A percentile compares a stretch with the other conserved stretches of the same genome.
Conservation (phyloP, 2,113 vertebrate species). For the Carassius gibelio region DNA sequence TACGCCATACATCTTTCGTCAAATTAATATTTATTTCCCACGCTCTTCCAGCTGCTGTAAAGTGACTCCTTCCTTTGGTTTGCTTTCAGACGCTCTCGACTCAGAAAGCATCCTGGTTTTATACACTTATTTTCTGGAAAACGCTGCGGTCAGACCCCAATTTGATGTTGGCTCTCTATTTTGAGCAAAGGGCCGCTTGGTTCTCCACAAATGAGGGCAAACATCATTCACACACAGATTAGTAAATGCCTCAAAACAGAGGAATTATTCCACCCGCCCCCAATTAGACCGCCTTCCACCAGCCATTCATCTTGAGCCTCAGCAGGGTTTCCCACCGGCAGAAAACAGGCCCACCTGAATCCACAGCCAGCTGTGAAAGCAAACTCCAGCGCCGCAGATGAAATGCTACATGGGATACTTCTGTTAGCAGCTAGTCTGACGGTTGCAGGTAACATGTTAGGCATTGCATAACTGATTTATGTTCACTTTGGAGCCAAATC, state of each 20-base stretch:
- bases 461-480: not conserved
- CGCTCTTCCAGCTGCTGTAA: not conserved
- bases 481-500: not conserved
- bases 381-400: slow-evolving; percentile 28
- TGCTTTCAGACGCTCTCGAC: slow-evolving; percentile 35
- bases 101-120: slow-evolving; percentile 25
- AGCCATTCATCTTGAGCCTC: slow-evolving; percentile 50
- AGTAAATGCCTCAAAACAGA: slow-evolving; percentile 44
- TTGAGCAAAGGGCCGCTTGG: slow-evolving; percentile 22
- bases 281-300: slow-evolving; percentile 24
- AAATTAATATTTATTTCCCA: not conserved
- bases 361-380: slow-evolving; percentile 57
- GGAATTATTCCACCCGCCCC: slow-evolving; percentile 24
- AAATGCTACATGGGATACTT: not conserved
- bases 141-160: slow-evolving; percentile 35
- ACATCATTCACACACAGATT: slow-evolving; percentile 42
- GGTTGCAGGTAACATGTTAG: not conserved
- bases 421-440: not conserved
- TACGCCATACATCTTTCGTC: not conserved
- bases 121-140: slow-evolving; percentile 32
- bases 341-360: slow-evolving; percentile 49
- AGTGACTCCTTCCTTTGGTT: not conserved
- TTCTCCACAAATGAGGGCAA: slow-evolving; percentile 41
- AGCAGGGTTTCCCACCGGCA: slow-evolving; percentile 48
- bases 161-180: slow-evolving; percentile 37